Percentiles rank a stretch among this genome's conserved stretches.
phyloP scores from a whole-genome alignment of 2,113 vertebrate species.

The Paracanthobrama guichenoti region DNA sequence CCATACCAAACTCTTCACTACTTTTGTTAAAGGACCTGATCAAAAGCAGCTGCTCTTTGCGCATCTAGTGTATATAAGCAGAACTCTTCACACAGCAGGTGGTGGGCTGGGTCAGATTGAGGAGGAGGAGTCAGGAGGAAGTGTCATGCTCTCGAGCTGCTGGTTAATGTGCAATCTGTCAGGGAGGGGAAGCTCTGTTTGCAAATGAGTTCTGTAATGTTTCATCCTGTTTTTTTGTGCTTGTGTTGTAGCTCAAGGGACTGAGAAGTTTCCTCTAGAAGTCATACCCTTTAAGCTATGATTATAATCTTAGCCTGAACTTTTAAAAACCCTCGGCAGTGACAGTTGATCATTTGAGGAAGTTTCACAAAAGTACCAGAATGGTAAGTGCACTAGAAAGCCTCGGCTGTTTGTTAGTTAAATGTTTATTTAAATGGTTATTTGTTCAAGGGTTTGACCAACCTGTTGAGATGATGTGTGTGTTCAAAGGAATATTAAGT shows the following conservation, averaged over 20 bases:
- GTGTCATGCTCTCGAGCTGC: slow-evolving; percentile 44
- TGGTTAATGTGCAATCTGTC: slow-evolving; percentile 71
- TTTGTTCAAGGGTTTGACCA: slow-evolving; percentile 46
- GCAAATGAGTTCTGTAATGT: slow-evolving; percentile 53
- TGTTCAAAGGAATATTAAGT: not conserved
- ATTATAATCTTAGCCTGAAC: not conserved
- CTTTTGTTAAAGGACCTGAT: too few relatives aligned
- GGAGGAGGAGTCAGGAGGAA: slow-evolving; percentile 54
- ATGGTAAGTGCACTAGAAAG: slow-evolving; percentile 68
- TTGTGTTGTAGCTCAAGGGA: slow-evolving; percentile 6
- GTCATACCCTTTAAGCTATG: slow-evolving; percentile 20
- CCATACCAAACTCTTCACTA: too few relatives aligned
- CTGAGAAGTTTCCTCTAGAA: slow-evolving; percentile 7
- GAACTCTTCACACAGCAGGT: slow-evolving; percentile 35
- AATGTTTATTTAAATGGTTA: slow-evolving; percentile 44
- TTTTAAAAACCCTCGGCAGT: slow-evolving; percentile 19
- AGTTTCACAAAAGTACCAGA: slow-evolving; percentile 24
- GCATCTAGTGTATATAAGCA: slow-evolving; percentile 52
- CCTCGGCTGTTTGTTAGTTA: slow-evolving; percentile 37
- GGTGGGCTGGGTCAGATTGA: slow-evolving; percentile 58
- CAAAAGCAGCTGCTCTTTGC: not conserved
- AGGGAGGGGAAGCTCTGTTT: slow-evolving; percentile 63
- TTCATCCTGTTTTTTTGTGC: slow-evolving; percentile 48
- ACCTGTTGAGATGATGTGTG: not conserved
- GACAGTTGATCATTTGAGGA: slow-evolving; percentile 28